phyloP scores from a whole-genome alignment of 2,888 invertebrate genomes.

The Chrysolina oricalcia region DNA sequence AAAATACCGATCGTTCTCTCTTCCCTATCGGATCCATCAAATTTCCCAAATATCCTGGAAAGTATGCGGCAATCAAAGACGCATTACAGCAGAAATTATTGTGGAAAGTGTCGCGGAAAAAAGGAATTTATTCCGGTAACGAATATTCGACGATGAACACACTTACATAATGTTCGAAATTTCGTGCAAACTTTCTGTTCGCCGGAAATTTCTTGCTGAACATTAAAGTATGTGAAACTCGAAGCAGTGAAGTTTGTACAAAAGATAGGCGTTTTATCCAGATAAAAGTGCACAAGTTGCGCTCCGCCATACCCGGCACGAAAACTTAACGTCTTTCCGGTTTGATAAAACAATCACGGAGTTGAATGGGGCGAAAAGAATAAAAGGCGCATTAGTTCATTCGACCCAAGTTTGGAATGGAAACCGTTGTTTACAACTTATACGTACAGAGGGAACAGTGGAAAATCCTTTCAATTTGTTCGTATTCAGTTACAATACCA shows the following conservation, averaged over 20 bases:
- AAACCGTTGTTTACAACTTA: not conserved
- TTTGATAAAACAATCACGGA: slow-evolving; percentile 52
- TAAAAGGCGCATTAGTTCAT: slow-evolving; percentile 10
- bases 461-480: too few species aligned
- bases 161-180: slow-evolving; percentile 44
- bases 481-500: too few species aligned
- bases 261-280: slow-evolving; percentile 54
- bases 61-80: slow-evolving; percentile 7
- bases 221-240: slow-evolving; percentile 54
- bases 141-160: slow-evolving; percentile 42
- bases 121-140: slow-evolving; percentile 45
- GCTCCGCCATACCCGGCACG: slow-evolving; percentile 38
- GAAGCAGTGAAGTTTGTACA: slow-evolving; percentile 48
- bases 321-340: slow-evolving; percentile 51
- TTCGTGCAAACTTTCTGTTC: slow-evolving; percentile 47
- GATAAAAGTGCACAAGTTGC: slow-evolving; percentile 50
- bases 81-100: slow-evolving; percentile 13
- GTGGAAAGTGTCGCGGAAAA: slow-evolving; percentile 31
- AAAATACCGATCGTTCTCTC: not conserved
- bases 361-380: slow-evolving; percentile 11
- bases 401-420: not conserved
- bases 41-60: not conserved
- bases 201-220: slow-evolving; percentile 51
- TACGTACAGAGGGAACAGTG: too few species aligned
- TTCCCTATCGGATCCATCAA: not conserved